Evolutionary conservation across 1,140 invertebrate species (phyloP).

Genomic region (Spodoptera frugiperda): DNA sequence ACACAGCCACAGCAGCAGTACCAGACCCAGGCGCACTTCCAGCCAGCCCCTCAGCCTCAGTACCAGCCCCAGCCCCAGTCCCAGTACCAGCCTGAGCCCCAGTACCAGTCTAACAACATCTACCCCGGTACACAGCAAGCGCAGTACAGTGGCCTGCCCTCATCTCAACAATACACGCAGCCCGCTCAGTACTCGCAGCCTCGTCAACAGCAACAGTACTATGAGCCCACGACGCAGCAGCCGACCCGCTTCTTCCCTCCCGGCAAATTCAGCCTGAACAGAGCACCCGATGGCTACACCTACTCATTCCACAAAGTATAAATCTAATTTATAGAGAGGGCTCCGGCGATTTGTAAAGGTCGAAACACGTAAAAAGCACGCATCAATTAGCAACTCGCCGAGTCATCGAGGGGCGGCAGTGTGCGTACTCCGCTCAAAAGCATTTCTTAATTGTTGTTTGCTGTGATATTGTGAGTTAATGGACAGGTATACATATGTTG

Average conservation of each 20-base stretch:
- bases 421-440: constrained; percentile 67
- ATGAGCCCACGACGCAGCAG: constrained; percentile 88
- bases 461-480: constrained; percentile 84
- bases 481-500: constrained; percentile 74
- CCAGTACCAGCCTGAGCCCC: constrained; percentile 65
- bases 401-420: constrained; percentile 69
- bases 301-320: constrained; percentile 91
- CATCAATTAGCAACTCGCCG: constrained; percentile 75
- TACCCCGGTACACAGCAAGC: constrained; percentile 77
- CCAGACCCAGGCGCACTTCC: constrained; percentile 73
- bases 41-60: constrained; percentile 58
- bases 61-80: constrained; percentile 68
- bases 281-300: constrained; percentile 93
- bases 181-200: constrained; percentile 75
- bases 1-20: constrained; percentile 78
- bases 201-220: constrained; percentile 78
- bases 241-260: constrained; percentile 92
- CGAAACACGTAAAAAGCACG: constrained; percentile 70
- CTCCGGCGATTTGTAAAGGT: constrained; percentile 69
- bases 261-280: constrained; percentile 93
- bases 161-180: constrained; percentile 77
- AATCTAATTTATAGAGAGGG: constrained; percentile 65
- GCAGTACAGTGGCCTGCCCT: constrained; percentile 80
- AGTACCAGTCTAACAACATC: constrained; percentile 78
- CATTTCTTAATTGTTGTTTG: constrained; percentile 83